Conservation (phyloP, 2,797 vertebrate species). For the Sphaeramia orbicularis region DNA sequence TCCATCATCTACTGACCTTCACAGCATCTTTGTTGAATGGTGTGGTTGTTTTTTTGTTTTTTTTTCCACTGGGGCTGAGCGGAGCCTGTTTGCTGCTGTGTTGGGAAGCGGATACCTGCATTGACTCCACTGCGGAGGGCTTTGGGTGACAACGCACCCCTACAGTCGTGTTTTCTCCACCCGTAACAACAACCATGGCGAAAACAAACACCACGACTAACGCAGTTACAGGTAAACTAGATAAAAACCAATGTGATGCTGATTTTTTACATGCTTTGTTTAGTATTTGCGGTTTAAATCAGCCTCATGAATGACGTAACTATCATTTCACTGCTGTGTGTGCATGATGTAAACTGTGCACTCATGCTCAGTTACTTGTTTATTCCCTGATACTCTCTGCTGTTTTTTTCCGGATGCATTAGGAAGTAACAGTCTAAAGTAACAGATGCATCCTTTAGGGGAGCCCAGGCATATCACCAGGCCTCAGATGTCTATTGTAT, state of each 20-base stretch:
- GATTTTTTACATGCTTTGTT: slow-evolving; percentile 10
- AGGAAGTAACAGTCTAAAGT: neutral
- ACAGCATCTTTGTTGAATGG: slow-evolving; percentile 14
- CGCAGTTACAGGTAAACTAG: slow-evolving; percentile 72
- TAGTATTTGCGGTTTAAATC: slow-evolving; percentile 36
- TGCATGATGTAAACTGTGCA: slow-evolving; percentile 26
- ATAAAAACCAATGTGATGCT: neutral
- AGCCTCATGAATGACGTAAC: slow-evolving; percentile 68
- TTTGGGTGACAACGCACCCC: slow-evolving; percentile 31
- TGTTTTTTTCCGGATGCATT: neutral
- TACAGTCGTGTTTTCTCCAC: slow-evolving; percentile 12
- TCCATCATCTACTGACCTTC: slow-evolving; percentile 48
- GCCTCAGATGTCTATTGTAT: too few relatives aligned
- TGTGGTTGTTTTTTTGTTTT: neutral
- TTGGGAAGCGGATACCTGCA: slow-evolving; percentile 39
- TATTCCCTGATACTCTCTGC: neutral
- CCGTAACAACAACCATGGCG: slow-evolving; percentile 71
- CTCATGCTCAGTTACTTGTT: slow-evolving; percentile 16
- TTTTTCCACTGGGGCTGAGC: slow-evolving; percentile 25
- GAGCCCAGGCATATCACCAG: too few relatives aligned
- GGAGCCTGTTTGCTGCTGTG: slow-evolving; percentile 16
- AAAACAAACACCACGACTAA: slow-evolving; percentile 63
- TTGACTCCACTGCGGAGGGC: slow-evolving; percentile 50
- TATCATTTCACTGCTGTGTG: slow-evolving; percentile 52
- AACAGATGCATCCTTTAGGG: too few relatives aligned